These are phyloP conservation scores for Drosophila differens DNA, from an alignment of 2,888 invertebrate species.

Conservation along the genomic window DNA sequence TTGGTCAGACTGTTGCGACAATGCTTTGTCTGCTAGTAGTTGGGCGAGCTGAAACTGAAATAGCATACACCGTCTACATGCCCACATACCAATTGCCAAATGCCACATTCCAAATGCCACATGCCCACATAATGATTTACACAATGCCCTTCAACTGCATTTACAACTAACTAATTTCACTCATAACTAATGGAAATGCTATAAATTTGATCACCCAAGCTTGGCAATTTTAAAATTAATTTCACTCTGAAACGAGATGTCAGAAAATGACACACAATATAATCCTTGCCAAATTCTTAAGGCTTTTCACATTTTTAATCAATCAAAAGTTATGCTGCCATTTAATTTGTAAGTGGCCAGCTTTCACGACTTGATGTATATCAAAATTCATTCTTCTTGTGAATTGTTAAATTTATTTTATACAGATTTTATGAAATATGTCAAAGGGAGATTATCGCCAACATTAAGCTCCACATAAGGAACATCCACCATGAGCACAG, in stretches of 20 bases:
- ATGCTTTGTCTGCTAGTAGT: conserved; percentile 7
- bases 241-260: neutral
- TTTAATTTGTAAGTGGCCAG: neutral
- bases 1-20: conserved; percentile 4
- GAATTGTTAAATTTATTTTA: neutral
- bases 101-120: neutral
- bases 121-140: neutral
- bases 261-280: neutral
- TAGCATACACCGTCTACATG: neutral
- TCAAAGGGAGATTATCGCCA: neutral
- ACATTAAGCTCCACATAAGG: neutral
- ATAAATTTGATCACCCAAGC: neutral
- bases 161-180: too few relatives aligned
- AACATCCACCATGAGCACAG: neutral
- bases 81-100: neutral
- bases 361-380: neutral
- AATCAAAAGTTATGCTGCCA: neutral
- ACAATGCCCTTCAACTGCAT: neutral
- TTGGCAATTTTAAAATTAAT: neutral
- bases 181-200: neutral
- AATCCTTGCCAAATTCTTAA: neutral
- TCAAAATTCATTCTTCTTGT: neutral
- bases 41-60: neutral
- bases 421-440: neutral
- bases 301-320: neutral